A percentile compares a stretch with the other conserved stretches of the same genome.
Evolutionary conservation across 2,797 vertebrate species (phyloP).

Genomic region (Myoxocephalus aenaeus): DNA sequence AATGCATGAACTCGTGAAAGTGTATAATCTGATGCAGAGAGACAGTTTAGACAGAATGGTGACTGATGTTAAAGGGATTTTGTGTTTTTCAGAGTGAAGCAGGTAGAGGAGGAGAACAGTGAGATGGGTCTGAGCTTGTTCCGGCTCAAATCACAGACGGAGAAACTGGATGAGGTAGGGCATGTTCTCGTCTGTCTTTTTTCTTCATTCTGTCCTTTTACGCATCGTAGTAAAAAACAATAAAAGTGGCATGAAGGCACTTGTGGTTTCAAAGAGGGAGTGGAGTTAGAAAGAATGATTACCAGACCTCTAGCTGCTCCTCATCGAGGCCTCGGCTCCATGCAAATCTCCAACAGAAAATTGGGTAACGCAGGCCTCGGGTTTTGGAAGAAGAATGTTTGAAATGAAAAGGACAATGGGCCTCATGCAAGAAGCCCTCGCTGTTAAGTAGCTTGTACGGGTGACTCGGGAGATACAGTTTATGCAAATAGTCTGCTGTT

Average conservation of each 20-base stretch:
- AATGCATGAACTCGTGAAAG: background rate
- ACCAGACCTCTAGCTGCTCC: background rate
- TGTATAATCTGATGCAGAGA: background rate
- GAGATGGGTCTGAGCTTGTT: conserved; percentile 86
- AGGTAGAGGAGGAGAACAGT: conserved; percentile 92
- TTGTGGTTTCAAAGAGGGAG: background rate
- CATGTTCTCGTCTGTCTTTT: background rate
- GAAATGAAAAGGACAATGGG: background rate
- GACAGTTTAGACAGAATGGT: background rate
- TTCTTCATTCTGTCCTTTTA: background rate
- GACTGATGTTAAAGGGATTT: conserved; percentile 13
- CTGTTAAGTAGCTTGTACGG: too few species aligned
- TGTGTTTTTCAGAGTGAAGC: conserved; percentile 85
- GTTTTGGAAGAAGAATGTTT: background rate
- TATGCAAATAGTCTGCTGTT: background rate
- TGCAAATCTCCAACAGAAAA: too few species aligned
- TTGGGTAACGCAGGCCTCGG: background rate
- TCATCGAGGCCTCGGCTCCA: too few species aligned
- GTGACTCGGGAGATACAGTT: background rate
- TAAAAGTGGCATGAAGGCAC: background rate
- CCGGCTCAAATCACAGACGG: conserved; percentile 91
- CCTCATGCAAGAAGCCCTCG: background rate
- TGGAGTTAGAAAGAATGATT: background rate
- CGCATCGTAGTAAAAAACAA: too few species aligned
- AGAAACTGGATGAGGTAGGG: conserved; percentile 93